phyloP scores from a whole-genome alignment of 2,797 vertebrate species.

The Myripristis jacobus region DNA sequence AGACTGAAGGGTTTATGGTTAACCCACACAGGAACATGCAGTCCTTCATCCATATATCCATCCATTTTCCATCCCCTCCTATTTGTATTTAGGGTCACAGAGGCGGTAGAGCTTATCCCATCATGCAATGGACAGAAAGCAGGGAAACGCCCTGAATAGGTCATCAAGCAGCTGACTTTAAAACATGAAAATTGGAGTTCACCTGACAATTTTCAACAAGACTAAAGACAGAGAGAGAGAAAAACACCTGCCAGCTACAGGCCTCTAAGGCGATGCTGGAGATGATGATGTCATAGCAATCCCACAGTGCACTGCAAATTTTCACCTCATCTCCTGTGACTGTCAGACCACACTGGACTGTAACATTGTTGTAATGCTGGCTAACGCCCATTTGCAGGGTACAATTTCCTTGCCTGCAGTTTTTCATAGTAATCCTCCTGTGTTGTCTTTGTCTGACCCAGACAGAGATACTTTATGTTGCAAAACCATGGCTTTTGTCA shows the following conservation, averaged over 20 bases:
- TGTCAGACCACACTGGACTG: constrained; percentile 40
- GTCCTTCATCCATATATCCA: too few species aligned
- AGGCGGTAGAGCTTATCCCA: too few species aligned
- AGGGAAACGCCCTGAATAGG: too few species aligned
- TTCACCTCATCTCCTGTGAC: constrained; percentile 48
- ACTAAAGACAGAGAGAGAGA: constrained; percentile 45
- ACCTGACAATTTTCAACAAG: constrained; percentile 46
- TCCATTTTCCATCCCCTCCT: too few species aligned
- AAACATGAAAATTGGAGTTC: not conserved
- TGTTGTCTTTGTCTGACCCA: constrained; percentile 21
- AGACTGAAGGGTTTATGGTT: too few species aligned
- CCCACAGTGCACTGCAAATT: constrained; percentile 56
- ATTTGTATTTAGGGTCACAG: too few species aligned
- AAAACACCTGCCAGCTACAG: constrained; percentile 65
- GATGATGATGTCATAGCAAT: constrained; percentile 66
- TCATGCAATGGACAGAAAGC: too few species aligned
- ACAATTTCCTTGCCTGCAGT: constrained; percentile 13
- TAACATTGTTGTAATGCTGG: constrained; percentile 37
- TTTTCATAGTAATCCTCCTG: constrained; percentile 29
- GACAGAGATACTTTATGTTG: constrained; percentile 27
- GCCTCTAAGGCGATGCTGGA: constrained; percentile 28
- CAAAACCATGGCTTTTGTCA: constrained; percentile 16
- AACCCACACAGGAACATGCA: too few species aligned
- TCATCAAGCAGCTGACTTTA: not conserved
- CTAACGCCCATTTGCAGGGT: constrained; percentile 33